These are phyloP conservation scores for Uropsilus gracilis DNA, from an alignment of 2,113 vertebrate species.

Conservation along the genomic window DNA sequence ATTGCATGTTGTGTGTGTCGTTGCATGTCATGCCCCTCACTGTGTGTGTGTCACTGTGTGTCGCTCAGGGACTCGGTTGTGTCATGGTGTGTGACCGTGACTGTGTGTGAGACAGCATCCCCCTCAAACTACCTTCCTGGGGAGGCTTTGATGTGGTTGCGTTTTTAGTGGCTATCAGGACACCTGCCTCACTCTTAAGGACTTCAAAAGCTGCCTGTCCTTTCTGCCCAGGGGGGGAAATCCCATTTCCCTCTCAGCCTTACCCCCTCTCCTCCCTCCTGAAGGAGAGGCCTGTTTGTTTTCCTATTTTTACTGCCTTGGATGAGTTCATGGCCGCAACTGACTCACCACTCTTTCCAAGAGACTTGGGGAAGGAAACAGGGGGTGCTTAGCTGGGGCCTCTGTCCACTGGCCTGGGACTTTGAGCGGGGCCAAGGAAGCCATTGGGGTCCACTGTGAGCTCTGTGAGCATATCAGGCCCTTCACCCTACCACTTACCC, in stretches of 20 bases:
- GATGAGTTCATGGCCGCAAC: slow-evolving; percentile 78
- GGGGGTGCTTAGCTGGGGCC: slow-evolving; percentile 56
- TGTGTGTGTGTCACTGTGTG: slow-evolving; percentile 55
- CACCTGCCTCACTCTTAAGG: slow-evolving; percentile 51
- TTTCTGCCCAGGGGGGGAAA: slow-evolving; percentile 29
- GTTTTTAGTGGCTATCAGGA: slow-evolving; percentile 64
- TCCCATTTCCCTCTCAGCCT: slow-evolving; percentile 1
- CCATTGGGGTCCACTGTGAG: too few relatives aligned
- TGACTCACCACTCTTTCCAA: slow-evolving; percentile 80
- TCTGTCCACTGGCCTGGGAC: slow-evolving; percentile 4
- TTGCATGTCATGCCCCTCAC: neutral
- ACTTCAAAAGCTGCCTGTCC: slow-evolving; percentile 72
- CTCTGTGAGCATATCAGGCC: neutral
- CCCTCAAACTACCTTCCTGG: slow-evolving; percentile 62
- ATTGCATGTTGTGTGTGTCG: neutral
- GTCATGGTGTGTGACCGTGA: slow-evolving; percentile 74
- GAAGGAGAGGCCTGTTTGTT: slow-evolving; percentile 69
- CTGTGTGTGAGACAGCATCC: slow-evolving; percentile 46
- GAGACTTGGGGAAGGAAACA: slow-evolving; percentile 62
- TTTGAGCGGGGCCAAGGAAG: neutral
- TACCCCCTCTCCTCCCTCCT: slow-evolving; percentile 9
- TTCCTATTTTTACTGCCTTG: slow-evolving; percentile 74
- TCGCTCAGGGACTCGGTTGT: slow-evolving; percentile 62
- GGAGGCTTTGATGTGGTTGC: slow-evolving; percentile 80
- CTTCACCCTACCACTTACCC: neutral